Evolutionary conservation across 2,888 invertebrate species (phyloP), one percentile per base, ranked within the genome.

Genomic region (Acleris cristana): DNA sequence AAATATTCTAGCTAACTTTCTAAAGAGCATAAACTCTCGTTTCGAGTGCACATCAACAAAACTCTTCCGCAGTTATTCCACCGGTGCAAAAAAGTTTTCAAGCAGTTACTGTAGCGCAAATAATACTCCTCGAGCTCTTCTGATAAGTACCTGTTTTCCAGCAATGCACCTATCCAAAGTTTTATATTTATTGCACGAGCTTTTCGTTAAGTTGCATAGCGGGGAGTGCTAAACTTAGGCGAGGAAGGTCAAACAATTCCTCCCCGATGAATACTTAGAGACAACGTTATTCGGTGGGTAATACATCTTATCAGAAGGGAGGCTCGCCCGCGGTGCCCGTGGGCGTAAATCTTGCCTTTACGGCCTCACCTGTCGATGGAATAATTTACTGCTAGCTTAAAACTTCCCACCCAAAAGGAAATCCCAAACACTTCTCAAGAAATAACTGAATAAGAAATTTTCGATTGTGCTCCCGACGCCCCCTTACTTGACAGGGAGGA

Each of bases 351-450:
- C 92, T 92, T 90, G 82, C 90, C 89, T 91, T 90, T 90, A 92
- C 92, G 86, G 88, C 90, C 89, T 89, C 87, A 92, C 92, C 92
- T 92, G 92, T 91, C 92, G 89, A 90, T 86, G 82, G 89, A 90
- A 91, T 92, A 92, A 92, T 92, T 92, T 92, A 92, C 89, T 89
- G 87, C 87, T 80, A 83, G 88, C 90, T 92, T 90, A 91, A 92
- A 92, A 92, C 88, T 92, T 91, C 86, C 85, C 78, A 78, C 72
- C 81, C 81, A 79, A 85, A 84, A 87, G 88, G 86, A 90, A 91
- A 91, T 89, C 87, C 89, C 89, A 87, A 90, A 90, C 90, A 90
- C 90, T 89, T 89, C 88, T 86, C 84, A 86, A 88, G 89, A 89
- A 91, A 89, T 89, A 89, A 89, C 89, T 89, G 89, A 91, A 90